Evolutionary conservation across 2,888 invertebrate species (phyloP).

Genomic region (Selenia dentaria): DNA sequence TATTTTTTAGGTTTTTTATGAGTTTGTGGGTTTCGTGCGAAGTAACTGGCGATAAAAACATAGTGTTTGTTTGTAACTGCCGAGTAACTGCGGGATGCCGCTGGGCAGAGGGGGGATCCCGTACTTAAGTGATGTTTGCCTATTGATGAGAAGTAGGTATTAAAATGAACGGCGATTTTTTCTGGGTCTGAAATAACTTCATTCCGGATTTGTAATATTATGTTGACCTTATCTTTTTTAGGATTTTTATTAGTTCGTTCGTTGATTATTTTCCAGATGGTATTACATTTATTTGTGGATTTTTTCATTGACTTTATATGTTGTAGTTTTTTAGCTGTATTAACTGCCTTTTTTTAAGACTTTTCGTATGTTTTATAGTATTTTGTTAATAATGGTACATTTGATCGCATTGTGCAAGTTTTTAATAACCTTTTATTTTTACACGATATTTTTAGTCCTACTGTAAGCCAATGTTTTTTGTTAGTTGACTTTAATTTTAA

Average conservation of each 20-base stretch:
- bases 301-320: not conserved
- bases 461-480: constrained; percentile 14
- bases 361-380: constrained; percentile 3
- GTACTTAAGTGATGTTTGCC: not conserved
- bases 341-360: not conserved
- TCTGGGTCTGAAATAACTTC: not conserved
- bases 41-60: not conserved
- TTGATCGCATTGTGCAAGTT: too few relatives aligned
- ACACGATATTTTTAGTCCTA: constrained; percentile 4
- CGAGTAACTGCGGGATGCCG: not conserved
- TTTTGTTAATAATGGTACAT: not conserved
- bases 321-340: not conserved
- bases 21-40: not conserved
- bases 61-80: not conserved
- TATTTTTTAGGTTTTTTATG: constrained; percentile 1
- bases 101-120: not conserved
- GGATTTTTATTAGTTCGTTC: not conserved
- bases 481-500: not conserved
- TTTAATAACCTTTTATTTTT: constrained; percentile 7
- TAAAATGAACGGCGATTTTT: not conserved
- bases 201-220: not conserved
- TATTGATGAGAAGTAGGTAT: not conserved
- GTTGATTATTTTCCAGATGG: not conserved
- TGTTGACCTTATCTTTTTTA: not conserved
- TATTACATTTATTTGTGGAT: not conserved